A percentile compares a stretch with the other conserved stretches of the same genome.
Conservation (phyloP, 1,140 invertebrate genomes). For the Agrilus planipennis region DNA sequence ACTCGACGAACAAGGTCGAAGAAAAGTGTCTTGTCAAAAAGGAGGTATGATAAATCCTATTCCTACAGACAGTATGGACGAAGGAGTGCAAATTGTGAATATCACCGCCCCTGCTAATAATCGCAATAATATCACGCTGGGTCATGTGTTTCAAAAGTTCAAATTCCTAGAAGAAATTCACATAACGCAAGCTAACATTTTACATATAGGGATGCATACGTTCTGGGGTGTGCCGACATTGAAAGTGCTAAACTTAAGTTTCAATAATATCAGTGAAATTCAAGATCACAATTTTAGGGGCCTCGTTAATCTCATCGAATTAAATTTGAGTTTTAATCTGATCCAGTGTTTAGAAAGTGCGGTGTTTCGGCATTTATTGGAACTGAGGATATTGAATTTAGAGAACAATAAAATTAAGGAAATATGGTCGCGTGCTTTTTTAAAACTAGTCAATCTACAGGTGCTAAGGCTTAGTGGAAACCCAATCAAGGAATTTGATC, state of each 20-base stretch:
- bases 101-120: constrained; percentile 52
- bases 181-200: constrained; percentile 62
- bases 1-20: constrained; percentile 22
- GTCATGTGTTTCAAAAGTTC: constrained; percentile 58
- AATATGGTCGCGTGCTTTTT: constrained; percentile 55
- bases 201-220: constrained; percentile 64
- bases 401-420: constrained; percentile 54
- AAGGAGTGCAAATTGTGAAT: constrained; percentile 50
- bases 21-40: constrained; percentile 33
- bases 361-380: constrained; percentile 59
- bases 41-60: constrained; percentile 49
- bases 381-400: constrained; percentile 53
- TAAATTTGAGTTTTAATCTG: constrained; percentile 76
- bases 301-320: constrained; percentile 63
- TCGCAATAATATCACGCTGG: constrained; percentile 58
- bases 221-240: constrained; percentile 67
- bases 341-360: constrained; percentile 56
- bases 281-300: constrained; percentile 75
- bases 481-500: constrained; percentile 54
- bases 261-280: constrained; percentile 64
- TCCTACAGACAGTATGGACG: constrained; percentile 48
- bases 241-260: constrained; percentile 53
- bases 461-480: constrained; percentile 63
- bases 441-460: constrained; percentile 54
- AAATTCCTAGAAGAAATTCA: constrained; percentile 57